These are phyloP conservation scores for Drosophila glabriapex DNA, from an alignment of 2,888 invertebrate genomes.

Conservation along the genomic window DNA sequence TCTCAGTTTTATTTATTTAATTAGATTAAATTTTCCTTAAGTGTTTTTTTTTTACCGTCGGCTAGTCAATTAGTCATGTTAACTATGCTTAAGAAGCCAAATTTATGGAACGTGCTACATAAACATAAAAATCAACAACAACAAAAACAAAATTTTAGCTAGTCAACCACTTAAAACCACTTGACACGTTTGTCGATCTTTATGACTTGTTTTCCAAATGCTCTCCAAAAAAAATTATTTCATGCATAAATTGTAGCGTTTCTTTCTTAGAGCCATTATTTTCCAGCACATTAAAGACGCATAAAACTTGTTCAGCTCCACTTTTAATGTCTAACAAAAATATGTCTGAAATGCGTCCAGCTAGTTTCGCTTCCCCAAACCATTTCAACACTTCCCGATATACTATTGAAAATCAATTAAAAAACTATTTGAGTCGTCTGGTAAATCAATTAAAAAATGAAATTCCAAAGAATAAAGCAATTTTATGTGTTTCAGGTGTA, in stretches of 20 bases:
- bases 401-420: conserved; percentile 73
- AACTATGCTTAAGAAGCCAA: background rate
- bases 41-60: conserved; percentile 11
- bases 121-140: background rate
- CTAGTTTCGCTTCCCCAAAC: conserved; percentile 7
- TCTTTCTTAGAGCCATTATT: conserved; percentile 47
- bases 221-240: conserved; percentile 55
- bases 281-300: conserved; percentile 74
- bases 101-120: conserved; percentile 55
- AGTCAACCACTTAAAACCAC: conserved; percentile 49
- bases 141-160: background rate
- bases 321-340: conserved; percentile 50
- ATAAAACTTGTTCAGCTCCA: conserved; percentile 65
- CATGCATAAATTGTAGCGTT: conserved; percentile 53
- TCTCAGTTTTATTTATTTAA: background rate
- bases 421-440: conserved; percentile 63
- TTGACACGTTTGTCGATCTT: conserved; percentile 72
- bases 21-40: background rate
- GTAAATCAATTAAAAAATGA: conserved; percentile 67
- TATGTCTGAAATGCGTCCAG: conserved; percentile 40
- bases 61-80: conserved; percentile 1
- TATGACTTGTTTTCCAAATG: conserved; percentile 66
- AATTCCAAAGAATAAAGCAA: conserved; percentile 75
- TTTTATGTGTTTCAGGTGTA: conserved; percentile 60
- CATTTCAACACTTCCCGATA: background rate